Conservation (phyloP, 2,113 vertebrate genomes). For the Protomyctophum bolini region DNA sequence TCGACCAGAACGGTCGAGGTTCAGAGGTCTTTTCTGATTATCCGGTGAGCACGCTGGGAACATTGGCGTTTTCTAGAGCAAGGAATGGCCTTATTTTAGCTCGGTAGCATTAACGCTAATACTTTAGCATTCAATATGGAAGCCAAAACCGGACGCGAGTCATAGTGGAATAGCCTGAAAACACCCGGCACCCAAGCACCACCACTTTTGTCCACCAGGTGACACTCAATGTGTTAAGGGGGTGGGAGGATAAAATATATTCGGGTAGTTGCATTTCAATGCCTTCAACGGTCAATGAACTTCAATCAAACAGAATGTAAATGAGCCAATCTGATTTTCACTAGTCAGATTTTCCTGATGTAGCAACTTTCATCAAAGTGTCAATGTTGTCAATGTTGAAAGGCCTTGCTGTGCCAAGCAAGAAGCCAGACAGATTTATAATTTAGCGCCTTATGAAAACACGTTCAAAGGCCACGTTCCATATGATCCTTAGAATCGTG, state of each 20-base stretch:
- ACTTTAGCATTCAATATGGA: no score
- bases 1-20: no score
- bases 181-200: no score
- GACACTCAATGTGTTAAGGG: conserved; percentile 56
- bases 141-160: no score
- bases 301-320: conserved; percentile 42
- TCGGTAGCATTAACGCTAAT: no score
- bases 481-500: conserved; percentile 24
- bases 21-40: no score
- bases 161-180: no score
- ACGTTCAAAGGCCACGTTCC: conserved; percentile 24
- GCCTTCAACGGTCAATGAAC: conserved; percentile 45
- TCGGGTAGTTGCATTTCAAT: conserved; percentile 53
- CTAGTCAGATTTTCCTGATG: conserved; percentile 51
- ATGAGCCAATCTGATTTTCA: conserved; percentile 32
- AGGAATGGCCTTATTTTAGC: no score
- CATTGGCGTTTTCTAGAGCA: no score
- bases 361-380: conserved; percentile 56
- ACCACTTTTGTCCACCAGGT: conserved; percentile 7
- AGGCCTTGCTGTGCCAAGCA: conserved; percentile 23
- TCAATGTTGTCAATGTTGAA: conserved; percentile 39
- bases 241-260: conserved; percentile 48
- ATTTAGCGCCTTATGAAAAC: conserved; percentile 18
- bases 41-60: no score
- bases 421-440: conserved; percentile 39